Evolutionary conservation across 1,140 invertebrate genomes (phyloP), one percentile per base, ranked within the genome.

Genomic region (Anagrus nilaparvatae): DNA sequence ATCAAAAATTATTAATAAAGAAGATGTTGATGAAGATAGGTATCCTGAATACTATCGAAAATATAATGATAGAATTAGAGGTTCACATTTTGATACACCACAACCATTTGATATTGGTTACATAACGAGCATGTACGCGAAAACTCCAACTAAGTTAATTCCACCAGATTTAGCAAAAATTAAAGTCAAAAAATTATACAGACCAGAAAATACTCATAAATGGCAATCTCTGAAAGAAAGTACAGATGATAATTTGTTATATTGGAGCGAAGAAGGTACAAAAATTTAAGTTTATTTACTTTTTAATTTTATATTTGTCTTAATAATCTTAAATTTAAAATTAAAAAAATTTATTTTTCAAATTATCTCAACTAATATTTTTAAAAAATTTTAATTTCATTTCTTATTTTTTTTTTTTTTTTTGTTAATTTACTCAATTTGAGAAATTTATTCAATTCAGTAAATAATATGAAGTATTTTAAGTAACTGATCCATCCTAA

Each of bases 161-260:
- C n/a, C n/a, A n/a, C n/a, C n/a, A n/a, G n/a, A n/a, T 63, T 69
- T 44, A 74, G 84, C 44, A 76, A 76, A 71, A 47, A 57, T 88
- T 2, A 74, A 66, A 57, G 74, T 87, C 0, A 73, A 75, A 37
- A 77, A 84, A 49, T 71, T 87, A 53, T 88, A 83, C 54, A 71
- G 85, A 49, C 81, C 84, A 2, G 82, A 88, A 65, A 81, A 88
- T 54, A 87, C 82, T 5, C 72, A 75, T 35, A 74, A 71, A 46
- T 70, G 71, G 35, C 9, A 48, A 1, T 46, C 55, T 9, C 58
- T 70, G 29, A 68, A 70, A 3, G 67, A 77, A 42, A 73, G 80
- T 40, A 61, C 73, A 33, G 82, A 89, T 59, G 55, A 86, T 4
- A 88, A 87, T 58, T 59, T 81, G 29, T 54, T 89, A 0, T 90